Evolutionary conservation across 1,140 invertebrate species (phyloP).

Genomic region (Sitobion miscanthi): DNA sequence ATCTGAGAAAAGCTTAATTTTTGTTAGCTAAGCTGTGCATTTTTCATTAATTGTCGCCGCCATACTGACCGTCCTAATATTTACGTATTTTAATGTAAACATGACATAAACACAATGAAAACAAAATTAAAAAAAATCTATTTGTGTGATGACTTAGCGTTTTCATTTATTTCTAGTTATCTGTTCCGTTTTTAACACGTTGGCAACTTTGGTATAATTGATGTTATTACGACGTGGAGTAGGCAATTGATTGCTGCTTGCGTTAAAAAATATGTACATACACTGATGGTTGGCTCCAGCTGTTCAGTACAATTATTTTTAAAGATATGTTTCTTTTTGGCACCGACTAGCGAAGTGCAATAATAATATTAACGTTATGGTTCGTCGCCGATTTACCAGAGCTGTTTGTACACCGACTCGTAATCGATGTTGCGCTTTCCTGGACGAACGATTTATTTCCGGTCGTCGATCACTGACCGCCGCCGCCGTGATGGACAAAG

Average conservation of each 20-base stretch:
- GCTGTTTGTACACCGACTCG: background rate
- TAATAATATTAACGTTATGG: background rate
- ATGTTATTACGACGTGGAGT: background rate
- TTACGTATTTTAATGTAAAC: conserved; percentile 18
- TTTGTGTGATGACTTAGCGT: background rate
- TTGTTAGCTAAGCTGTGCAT: background rate
- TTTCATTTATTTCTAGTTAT: background rate
- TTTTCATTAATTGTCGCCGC: background rate
- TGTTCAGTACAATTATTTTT: background rate
- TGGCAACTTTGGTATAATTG: background rate
- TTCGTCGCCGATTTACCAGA: background rate
- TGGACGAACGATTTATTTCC: background rate
- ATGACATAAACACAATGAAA: background rate
- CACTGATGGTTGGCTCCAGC: background rate
- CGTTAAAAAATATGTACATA: background rate
- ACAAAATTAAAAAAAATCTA: background rate
- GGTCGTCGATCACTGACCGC: background rate
- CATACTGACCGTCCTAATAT: background rate
- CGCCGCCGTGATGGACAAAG: too few relatives aligned
- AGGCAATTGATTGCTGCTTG: background rate
- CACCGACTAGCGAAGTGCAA: background rate
- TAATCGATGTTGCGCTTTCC: background rate
- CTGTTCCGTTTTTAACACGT: background rate
- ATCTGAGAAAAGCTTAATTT: background rate
- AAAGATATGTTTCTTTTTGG: background rate